Conservation (phyloP, 2,113 vertebrate genomes). For the Holacanthus passer region DNA sequence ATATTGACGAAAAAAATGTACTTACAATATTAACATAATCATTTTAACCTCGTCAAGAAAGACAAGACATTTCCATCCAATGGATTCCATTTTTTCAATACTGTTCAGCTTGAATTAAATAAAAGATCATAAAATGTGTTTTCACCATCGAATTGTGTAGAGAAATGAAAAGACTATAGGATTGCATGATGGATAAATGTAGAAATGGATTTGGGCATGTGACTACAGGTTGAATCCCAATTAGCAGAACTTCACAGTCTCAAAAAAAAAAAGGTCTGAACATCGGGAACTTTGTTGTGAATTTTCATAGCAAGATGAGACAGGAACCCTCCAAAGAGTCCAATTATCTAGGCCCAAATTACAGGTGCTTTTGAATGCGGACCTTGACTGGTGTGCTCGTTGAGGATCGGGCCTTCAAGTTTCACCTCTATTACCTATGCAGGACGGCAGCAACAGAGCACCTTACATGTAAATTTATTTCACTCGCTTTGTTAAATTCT, state of each 20-base stretch:
- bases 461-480: neutral
- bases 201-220: neutral
- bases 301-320: conserved; percentile 3
- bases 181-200: neutral
- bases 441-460: neutral
- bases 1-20: neutral
- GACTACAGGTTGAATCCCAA: conserved; percentile 7
- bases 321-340: conserved; percentile 19
- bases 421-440: neutral
- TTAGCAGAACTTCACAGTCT: conserved; percentile 9
- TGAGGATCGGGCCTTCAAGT: neutral
- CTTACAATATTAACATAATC: neutral
- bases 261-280: neutral
- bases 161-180: neutral
- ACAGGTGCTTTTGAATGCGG: neutral
- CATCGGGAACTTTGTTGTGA: neutral
- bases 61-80: neutral
- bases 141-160: neutral
- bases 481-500: neutral
- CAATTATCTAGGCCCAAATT: conserved; percentile 32
- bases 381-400: neutral
- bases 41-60: neutral
- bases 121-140: neutral
- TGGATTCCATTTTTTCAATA: too few species aligned
- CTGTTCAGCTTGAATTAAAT: neutral